phyloP scores from a whole-genome alignment of 2,797 vertebrate species.

The Sebastes matsubarae region DNA sequence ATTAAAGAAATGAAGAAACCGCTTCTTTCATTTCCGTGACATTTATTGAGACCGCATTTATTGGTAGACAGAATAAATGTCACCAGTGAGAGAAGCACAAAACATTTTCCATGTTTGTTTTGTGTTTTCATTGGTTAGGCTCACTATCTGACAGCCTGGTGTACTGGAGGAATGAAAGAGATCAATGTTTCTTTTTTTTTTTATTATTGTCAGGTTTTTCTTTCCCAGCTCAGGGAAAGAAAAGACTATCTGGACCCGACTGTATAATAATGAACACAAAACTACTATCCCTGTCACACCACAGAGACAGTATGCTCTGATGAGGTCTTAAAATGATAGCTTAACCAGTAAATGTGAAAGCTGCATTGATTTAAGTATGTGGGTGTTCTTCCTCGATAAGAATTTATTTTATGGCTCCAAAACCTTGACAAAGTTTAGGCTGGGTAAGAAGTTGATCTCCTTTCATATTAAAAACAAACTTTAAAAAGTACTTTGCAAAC shows the following conservation, averaged over 20 bases:
- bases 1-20: constrained; percentile 28
- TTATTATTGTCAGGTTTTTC: not conserved
- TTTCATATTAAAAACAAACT: constrained; percentile 4
- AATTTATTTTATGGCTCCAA: not conserved
- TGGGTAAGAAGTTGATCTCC: not conserved
- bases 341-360: not conserved
- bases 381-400: not conserved
- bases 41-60: constrained; percentile 33
- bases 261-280: not conserved
- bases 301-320: not conserved
- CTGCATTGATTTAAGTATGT: not conserved
- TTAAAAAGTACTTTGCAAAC: not conserved
- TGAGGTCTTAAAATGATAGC: not conserved
- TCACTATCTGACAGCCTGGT: constrained; percentile 10
- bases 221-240: not conserved
- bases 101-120: not conserved
- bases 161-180: not conserved
- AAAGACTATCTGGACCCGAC: not conserved
- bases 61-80: constrained; percentile 32
- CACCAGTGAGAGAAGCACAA: constrained; percentile 10
- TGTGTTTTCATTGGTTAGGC: not conserved
- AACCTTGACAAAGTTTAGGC: not conserved
- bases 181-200: not conserved
- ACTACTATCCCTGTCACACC: not conserved
- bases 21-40: constrained; percentile 7